Conservation (phyloP, 2,113 vertebrate genomes). For the Sinocyclocheilus grahami region DNA sequence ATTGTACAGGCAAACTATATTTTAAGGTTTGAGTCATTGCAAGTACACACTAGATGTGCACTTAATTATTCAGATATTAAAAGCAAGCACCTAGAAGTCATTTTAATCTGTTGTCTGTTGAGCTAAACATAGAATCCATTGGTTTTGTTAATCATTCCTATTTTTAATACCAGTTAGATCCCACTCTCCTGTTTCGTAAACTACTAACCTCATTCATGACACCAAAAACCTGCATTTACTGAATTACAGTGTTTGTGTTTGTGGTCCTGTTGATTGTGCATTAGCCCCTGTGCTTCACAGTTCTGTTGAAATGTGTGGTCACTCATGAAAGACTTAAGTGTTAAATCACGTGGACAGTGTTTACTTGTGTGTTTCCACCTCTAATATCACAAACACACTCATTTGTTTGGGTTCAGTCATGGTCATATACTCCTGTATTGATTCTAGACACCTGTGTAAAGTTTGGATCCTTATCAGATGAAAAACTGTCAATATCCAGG, state of each 20-base stretch:
- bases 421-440: constrained; percentile 58
- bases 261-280: constrained; percentile 39
- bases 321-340: constrained; percentile 41
- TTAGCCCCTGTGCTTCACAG: constrained; percentile 13
- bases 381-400: constrained; percentile 52
- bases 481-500: background rate
- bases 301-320: constrained; percentile 53
- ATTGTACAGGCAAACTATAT: background rate
- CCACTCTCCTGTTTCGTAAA: constrained; percentile 19
- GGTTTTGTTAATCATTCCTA: constrained; percentile 29
- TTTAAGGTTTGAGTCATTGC: background rate
- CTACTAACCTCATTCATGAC: constrained; percentile 43
- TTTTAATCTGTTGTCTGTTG: background rate
- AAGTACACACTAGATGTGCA: background rate
- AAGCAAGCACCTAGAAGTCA: background rate
- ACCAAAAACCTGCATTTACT: constrained; percentile 27
- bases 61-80: background rate
- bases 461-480: background rate
- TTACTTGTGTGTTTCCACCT: constrained; percentile 28
- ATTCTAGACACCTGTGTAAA: constrained; percentile 66
- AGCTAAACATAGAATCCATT: constrained; percentile 3
- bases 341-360: constrained; percentile 54
- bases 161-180: constrained; percentile 30
- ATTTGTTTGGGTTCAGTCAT: constrained; percentile 52
- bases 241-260: constrained; percentile 55